Percentiles rank a stretch among this genome's conserved stretches.
Evolutionary conservation across 2,797 vertebrate genomes (phyloP).

Genomic region (Mallotus villosus): DNA sequence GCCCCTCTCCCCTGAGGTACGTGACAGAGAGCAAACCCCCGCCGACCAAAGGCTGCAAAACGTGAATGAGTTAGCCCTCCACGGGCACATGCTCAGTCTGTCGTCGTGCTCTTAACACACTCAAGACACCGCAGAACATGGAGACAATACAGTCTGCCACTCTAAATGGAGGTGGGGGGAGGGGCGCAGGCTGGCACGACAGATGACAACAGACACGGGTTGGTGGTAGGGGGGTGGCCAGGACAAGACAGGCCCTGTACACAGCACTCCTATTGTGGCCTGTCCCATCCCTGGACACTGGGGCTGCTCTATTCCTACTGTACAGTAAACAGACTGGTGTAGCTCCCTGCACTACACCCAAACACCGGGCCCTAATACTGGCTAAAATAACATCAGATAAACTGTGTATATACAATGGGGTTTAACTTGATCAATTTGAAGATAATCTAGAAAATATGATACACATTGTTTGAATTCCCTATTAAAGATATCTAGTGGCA

Average conservation of each 20-base stretch:
- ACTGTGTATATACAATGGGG: conserved; percentile 27
- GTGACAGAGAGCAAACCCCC: conserved; percentile 59
- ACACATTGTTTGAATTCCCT: conserved; percentile 27
- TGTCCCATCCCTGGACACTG: conserved; percentile 23
- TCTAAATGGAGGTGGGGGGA: conserved; percentile 40
- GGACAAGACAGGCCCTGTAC: conserved; percentile 36
- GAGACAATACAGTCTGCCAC: conserved; percentile 39
- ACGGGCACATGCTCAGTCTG: conserved; percentile 28
- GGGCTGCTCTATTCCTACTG: conserved; percentile 14
- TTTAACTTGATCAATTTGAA: conserved; percentile 31
- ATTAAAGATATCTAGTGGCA: conserved; percentile 16
- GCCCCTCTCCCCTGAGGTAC: conserved; percentile 57
- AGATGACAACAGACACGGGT: conserved; percentile 51
- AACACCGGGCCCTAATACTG: conserved; percentile 24
- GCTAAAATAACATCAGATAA: background rate
- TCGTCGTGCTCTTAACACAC: conserved; percentile 27
- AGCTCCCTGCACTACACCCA: conserved; percentile 13
- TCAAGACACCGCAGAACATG: conserved; percentile 42
- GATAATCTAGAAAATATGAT: conserved; percentile 30
- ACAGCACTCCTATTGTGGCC: conserved; percentile 40
- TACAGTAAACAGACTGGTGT: conserved; percentile 24
- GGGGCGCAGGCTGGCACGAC: conserved; percentile 41
- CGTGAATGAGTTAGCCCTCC: conserved; percentile 69
- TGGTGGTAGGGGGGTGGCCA: conserved; percentile 33
- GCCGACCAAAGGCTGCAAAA: conserved; percentile 88